These are phyloP conservation scores for Rhorus exstirpatorius DNA, from an alignment of 2,888 invertebrate genomes.

Conservation along the genomic window DNA sequence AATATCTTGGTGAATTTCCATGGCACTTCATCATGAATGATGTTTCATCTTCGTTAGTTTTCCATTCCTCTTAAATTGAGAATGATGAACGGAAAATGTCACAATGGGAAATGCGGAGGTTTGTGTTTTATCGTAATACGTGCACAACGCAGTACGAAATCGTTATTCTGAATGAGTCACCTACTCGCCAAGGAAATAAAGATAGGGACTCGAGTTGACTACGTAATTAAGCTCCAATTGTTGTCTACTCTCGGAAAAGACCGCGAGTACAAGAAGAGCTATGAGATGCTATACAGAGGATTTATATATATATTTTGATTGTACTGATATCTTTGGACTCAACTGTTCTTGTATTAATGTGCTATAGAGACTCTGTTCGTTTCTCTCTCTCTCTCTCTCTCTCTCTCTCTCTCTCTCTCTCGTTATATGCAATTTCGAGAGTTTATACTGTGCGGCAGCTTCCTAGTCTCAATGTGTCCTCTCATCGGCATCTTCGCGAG, in stretches of 20 bases:
- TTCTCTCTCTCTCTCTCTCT: conserved; percentile 16
- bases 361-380: conserved; percentile 72
- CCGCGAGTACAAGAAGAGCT: conserved; percentile 51
- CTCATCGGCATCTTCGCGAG: conserved; percentile 47
- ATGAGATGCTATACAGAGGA: conserved; percentile 38
- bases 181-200: conserved; percentile 44
- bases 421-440: conserved; percentile 29
- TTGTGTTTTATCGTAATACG: conserved; percentile 41
- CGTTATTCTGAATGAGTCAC: conserved; percentile 62
- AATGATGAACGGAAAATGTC: conserved; percentile 4
- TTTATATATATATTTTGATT: not conserved
- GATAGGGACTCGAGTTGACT: conserved; percentile 59
- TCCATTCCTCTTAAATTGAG: not conserved
- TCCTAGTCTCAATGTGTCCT: conserved; percentile 50
- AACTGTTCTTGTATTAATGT: conserved; percentile 28
- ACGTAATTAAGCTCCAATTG: conserved; percentile 82
- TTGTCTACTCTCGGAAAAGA: conserved; percentile 72
- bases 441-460: conserved; percentile 54
- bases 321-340: conserved; percentile 34
- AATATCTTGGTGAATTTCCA: not conserved
- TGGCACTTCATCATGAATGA: not conserved
- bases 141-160: conserved; percentile 30
- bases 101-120: conserved; percentile 52
- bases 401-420: conserved; percentile 7
- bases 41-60: not conserved